Base-by-base conservation (phyloP, 2,888 invertebrate species). In the Gibbula magus region DNA sequence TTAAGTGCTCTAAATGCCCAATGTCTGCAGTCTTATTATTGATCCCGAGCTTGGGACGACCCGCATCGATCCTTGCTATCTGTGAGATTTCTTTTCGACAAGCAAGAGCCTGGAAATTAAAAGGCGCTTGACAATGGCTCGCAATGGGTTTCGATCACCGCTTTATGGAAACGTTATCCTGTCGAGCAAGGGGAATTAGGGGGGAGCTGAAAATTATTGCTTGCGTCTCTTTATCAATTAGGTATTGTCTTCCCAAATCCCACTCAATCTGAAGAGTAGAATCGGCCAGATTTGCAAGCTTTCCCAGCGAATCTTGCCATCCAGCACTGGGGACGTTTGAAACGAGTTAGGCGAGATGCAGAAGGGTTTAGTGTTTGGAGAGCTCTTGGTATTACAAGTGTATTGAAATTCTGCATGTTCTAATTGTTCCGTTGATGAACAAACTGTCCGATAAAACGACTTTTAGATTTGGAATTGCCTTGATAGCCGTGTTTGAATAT, bases 1-100 rank as follows among this genome's bases (percentile, higher is more conserved):
- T 77, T 77, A 77, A 80, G 79, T 73, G 79, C 75, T 70, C 70
- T 70, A 70, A 70, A 70, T 70, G 70, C 70, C 70, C 70, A 35
- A 32, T 70, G 70, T 70, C 70, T 29, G 35, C 29, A 70, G 39
- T 70, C 25, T 20, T 70, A 20, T 70, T 70, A 70, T 70, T 39
- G 70, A 70, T 70, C 70, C 39, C 32, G 39, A n/a, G 70, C 70
- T 70, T 39, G 29, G 70, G 70, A 70, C 70, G 70, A 20, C 20
- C 20, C 32, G 18, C 29, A 75, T 75, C 75, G 75, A 75, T 75
- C 29, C 52, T 8, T 13, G 20, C 52, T 75, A 75, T 75, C 75
- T 75, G 75, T 32, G n/a, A 75, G 75, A 75, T 75, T 75, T 75
- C 75, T 53, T 54, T 35, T 75, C 70, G 75, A 75, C 75, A 75